These are phyloP conservation scores for Villa cingulata DNA, from an alignment of 2,888 invertebrate genomes.

Conservation along the genomic window DNA sequence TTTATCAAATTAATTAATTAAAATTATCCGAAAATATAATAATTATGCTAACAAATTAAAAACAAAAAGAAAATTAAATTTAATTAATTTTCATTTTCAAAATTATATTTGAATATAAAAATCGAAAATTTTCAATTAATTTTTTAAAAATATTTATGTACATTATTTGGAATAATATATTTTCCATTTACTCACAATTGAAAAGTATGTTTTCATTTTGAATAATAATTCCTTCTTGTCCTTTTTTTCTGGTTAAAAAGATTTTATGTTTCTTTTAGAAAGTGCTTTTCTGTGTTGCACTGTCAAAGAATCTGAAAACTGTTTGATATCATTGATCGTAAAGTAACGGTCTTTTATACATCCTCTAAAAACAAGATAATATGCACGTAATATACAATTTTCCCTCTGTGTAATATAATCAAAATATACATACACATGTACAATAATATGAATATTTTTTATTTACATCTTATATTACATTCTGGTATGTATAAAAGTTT, in stretches of 20 bases:
- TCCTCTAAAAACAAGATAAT: neutral
- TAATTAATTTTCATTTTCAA: too few relatives aligned
- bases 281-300: neutral
- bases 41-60: too few relatives aligned
- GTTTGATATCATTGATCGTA: constrained; percentile 1
- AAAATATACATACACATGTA: too few relatives aligned
- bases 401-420: too few relatives aligned
- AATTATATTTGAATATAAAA: too few relatives aligned
- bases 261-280: neutral
- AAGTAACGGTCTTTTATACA: constrained; percentile 5
- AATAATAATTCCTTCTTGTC: constrained; percentile 1
- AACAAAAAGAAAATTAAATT: too few relatives aligned
- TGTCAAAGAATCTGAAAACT: constrained; percentile 1
- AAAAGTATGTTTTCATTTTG: neutral
- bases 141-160: too few relatives aligned
- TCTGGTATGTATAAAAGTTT: neutral
- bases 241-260: neutral
- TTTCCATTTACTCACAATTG: neutral
- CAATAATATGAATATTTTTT: too few relatives aligned
- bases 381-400: too few relatives aligned
- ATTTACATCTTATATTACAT: too few relatives aligned
- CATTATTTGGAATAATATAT: too few relatives aligned
- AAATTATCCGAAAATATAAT: neutral
- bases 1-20: neutral
- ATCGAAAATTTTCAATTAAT: too few relatives aligned